Percentiles rank a stretch among this genome's conserved stretches.
These are phyloP conservation scores for Caenorhabditis virilis DNA, from an alignment of 2,888 invertebrate species.

Conservation along the genomic window DNA sequence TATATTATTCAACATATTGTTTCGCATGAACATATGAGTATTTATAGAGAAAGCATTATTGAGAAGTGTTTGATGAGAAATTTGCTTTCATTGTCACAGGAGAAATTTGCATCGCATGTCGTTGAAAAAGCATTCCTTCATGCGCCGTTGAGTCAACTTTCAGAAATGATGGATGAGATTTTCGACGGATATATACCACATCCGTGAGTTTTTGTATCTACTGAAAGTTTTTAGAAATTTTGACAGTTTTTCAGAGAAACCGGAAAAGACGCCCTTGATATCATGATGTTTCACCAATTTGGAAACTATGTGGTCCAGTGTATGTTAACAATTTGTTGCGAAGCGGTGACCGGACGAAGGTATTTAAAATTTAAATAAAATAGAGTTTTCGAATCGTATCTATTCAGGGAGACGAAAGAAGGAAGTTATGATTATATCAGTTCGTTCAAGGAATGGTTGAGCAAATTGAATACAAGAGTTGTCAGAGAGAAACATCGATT, in stretches of 20 bases:
- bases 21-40: constrained; percentile 26
- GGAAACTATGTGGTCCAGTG: constrained; percentile 67
- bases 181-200: constrained; percentile 60
- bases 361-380: constrained; percentile 1
- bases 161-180: constrained; percentile 60
- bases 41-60: constrained; percentile 53
- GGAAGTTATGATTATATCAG: constrained; percentile 18
- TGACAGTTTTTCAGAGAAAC: no score
- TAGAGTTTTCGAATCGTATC: no score
- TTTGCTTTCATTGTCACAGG: constrained; percentile 60
- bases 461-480: constrained; percentile 10
- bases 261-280: constrained; percentile 55
- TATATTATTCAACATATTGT: constrained; percentile 64
- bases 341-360: constrained; percentile 17
- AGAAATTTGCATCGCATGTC: constrained; percentile 64
- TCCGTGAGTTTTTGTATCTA: no score
- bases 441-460: constrained; percentile 18
- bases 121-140: constrained; percentile 58
- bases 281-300: constrained; percentile 65
- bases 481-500: constrained; percentile 17
- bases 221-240: no score
- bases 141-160: constrained; percentile 43
- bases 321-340: constrained; percentile 50
- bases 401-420: constrained; percentile 20
- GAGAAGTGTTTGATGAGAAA: constrained; percentile 52